phyloP scores from a whole-genome alignment of 1,140 invertebrate genomes.

The Planococcus citri region DNA sequence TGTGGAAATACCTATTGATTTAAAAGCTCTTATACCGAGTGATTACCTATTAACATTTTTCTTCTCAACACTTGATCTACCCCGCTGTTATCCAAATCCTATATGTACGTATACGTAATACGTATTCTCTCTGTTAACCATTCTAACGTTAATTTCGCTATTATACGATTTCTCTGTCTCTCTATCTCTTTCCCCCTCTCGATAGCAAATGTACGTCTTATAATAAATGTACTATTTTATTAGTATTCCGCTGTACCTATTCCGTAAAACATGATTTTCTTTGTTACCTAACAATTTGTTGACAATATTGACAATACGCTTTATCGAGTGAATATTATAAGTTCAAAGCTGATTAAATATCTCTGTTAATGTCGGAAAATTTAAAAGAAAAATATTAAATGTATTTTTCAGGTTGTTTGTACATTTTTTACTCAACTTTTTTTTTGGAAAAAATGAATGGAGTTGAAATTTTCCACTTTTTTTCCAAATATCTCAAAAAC shows the following conservation, averaged over 20 bases:
- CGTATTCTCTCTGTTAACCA: not conserved
- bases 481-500: no score
- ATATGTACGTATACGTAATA: no score
- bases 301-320: constrained; percentile 6
- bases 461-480: no score
- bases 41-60: no score
- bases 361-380: not conserved
- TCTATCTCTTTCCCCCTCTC: no score
- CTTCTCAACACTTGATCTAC: no score
- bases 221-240: not conserved
- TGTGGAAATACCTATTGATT: not conserved
- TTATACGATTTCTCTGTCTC: not conserved
- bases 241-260: no score
- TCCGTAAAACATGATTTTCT: not conserved
- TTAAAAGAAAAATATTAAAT: not conserved
- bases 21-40: not conserved
- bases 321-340: not conserved
- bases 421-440: no score
- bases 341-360: not conserved
- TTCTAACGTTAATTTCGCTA: not conserved
- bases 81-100: not conserved
- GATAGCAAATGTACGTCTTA: not conserved
- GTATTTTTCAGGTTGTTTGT: not conserved
- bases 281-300: not conserved
- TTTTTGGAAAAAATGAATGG: no score